A percentile compares a stretch with the other conserved stretches of the same genome.
These are phyloP conservation scores for Apoderus coryli DNA, from an alignment of 2,888 invertebrate species.

Conservation along the genomic window DNA sequence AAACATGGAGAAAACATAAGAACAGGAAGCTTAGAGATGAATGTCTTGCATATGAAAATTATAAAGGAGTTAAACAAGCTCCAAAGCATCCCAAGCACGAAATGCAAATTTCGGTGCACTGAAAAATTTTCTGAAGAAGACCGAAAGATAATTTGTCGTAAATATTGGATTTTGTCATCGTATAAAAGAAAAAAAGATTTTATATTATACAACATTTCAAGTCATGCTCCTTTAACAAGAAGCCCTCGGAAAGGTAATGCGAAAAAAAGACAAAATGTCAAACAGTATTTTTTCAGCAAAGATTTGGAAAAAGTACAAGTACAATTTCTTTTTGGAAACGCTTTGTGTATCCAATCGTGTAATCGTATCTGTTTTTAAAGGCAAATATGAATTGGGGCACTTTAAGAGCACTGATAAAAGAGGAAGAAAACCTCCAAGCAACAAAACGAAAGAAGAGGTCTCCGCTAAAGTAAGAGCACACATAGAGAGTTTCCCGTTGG, in stretches of 20 bases:
- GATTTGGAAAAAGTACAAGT: slow-evolving; percentile 6
- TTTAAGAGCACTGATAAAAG: slow-evolving; percentile 7
- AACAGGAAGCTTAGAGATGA: slow-evolving; percentile 6
- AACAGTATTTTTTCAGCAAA: slow-evolving; percentile 6
- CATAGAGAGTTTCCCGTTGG: slow-evolving; percentile 10
- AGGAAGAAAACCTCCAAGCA: slow-evolving; percentile 7
- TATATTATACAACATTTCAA: slow-evolving; percentile 5
- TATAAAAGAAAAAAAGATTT: slow-evolving; percentile 6
- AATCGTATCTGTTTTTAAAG: slow-evolving; percentile 7
- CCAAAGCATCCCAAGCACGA: slow-evolving; percentile 4
- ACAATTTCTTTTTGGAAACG: slow-evolving; percentile 6
- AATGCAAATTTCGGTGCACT: slow-evolving; percentile 6
- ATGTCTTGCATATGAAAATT: slow-evolving; percentile 6
- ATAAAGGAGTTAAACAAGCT: slow-evolving; percentile 4
- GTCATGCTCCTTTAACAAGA: slow-evolving; percentile 6
- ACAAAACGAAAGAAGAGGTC: slow-evolving; percentile 6
- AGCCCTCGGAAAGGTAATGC: slow-evolving; percentile 6
- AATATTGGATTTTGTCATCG: slow-evolving; percentile 7
- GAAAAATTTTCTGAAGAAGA: slow-evolving; percentile 5
- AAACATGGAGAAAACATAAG: slow-evolving; percentile 5
- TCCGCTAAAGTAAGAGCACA: slow-evolving; percentile 6
- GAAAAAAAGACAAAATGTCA: slow-evolving; percentile 8
- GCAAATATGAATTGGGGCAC: slow-evolving; percentile 5
- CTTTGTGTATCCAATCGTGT: slow-evolving; percentile 7
- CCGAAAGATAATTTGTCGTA: slow-evolving; percentile 3